Percentiles rank a stretch among this genome's conserved stretches.
These are phyloP conservation scores for Dryobota labecula DNA, from an alignment of 2,888 invertebrate genomes.

Conservation along the genomic window DNA sequence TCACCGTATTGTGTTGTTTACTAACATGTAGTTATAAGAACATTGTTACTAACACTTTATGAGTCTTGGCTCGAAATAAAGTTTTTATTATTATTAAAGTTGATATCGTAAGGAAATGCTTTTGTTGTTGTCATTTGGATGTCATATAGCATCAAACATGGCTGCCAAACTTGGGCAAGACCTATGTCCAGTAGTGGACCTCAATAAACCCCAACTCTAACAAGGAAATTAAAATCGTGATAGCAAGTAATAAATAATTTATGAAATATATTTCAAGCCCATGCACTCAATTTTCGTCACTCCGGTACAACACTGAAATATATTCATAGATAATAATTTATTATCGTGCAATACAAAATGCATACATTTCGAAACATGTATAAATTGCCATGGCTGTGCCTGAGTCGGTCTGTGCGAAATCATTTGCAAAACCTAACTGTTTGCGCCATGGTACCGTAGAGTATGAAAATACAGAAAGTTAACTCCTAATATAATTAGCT, in stretches of 20 bases:
- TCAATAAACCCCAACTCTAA: background rate
- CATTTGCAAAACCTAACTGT: slow-evolving; percentile 70
- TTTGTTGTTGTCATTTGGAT: fast-evolving
- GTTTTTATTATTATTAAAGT: background rate
- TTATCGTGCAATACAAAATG: slow-evolving; percentile 72
- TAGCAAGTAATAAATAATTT: slow-evolving; percentile 22
- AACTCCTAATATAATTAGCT: background rate
- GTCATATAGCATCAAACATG: background rate
- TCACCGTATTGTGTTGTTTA: too few species aligned
- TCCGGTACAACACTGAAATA: slow-evolving; percentile 36
- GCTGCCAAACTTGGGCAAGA: background rate
- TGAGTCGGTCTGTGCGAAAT: slow-evolving; percentile 66
- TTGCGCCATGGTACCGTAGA: slow-evolving; percentile 46
- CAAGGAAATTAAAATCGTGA: slow-evolving; percentile 30
- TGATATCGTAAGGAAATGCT: too few species aligned
- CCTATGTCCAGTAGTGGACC: background rate
- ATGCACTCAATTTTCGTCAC: slow-evolving; percentile 38
- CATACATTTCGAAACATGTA: slow-evolving; percentile 68
- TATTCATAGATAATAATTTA: slow-evolving; percentile 67
- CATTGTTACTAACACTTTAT: too few species aligned
- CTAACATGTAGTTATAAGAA: too few species aligned
- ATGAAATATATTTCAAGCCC: slow-evolving; percentile 39
- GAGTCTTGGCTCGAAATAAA: too few species aligned
- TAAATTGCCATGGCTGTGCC: slow-evolving; percentile 72
- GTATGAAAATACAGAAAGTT: slow-evolving; percentile 43